Conservation (phyloP, 2,797 vertebrate genomes). For the Falco rusticolus region DNA sequence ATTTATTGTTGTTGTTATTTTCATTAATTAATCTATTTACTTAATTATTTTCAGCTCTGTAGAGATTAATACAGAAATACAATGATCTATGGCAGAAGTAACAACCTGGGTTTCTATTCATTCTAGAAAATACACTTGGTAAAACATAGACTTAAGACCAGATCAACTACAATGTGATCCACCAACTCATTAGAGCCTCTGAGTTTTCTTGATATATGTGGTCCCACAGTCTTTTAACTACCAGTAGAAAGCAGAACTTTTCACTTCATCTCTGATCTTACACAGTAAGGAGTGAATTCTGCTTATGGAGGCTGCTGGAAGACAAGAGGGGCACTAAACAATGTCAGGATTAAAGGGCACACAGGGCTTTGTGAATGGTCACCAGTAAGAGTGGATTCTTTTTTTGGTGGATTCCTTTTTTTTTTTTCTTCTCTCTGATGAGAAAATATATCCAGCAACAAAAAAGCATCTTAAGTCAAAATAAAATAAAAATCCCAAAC, state of each 20-base stretch:
- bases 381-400: not conserved
- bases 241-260: not conserved
- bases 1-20: not conserved
- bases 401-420: not conserved
- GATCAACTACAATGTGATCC: not conserved
- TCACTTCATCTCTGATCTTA: not conserved
- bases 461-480: not conserved
- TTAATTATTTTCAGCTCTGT: not conserved
- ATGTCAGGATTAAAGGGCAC: not conserved
- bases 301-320: not conserved
- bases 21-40: too few relatives aligned
- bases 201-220: not conserved
- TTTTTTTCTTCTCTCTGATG: not conserved
- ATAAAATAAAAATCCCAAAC: not conserved
- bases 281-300: not conserved
- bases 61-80: not conserved
- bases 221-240: not conserved
- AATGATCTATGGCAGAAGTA: not conserved
- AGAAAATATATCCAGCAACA: not conserved
- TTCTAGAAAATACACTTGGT: not conserved
- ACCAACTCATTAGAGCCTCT: not conserved
- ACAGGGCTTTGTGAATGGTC: not conserved
- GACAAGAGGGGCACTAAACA: not conserved
- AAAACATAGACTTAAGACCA: not conserved
- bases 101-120: not conserved